Evolutionary conservation across 2,888 invertebrate genomes (phyloP), one percentile per base, ranked within the genome.

Genomic region (Byasa hedistus): DNA sequence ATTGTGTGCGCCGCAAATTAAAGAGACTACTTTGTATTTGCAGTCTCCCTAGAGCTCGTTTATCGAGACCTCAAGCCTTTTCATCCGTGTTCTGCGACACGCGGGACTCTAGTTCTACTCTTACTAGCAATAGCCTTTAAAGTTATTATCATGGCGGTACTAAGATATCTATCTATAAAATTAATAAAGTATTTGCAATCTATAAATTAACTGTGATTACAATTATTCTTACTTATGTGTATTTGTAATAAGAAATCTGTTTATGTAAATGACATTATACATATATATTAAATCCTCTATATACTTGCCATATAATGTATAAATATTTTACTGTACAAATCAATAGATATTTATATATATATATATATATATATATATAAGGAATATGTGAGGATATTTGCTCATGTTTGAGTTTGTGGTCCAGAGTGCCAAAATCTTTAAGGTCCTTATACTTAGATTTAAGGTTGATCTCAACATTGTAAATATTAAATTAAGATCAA

Each of bases 381-480:
- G 10, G 4, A 36, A 32, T 60, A 60, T 15, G 19, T 61, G 21
- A 51, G 55, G 23, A 23, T 19, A 59, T 57, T 71, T 72, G 71
- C 67, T 72, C 59, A 68, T 69, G 66, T 55, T 23, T 68, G 69
- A 73, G 79, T 77, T 79, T 85, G 90, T 89, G 91, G 91, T 87
- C 89, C 85, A 80, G 73, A 81, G 91, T 91, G 91, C 91, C 91
- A 91, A 91, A 89, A 85, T 87, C 79, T 83, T 75, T 85, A 87
- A 87, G 87, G 88, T 89, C 19, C 87, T 88, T 84, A 83, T 71
- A 39, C 78, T 69, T 82, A 86, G 80, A 77, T 72, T 64, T 89
- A 88, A 90, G 86, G 85, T 87, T 85, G 91, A 91, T 91, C 91
- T 91, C 91, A 91, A 83, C 81, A 79, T 65, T 90, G 89, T 90